A percentile compares a stretch with the other conserved stretches of the same genome.
Evolutionary conservation across 1,140 invertebrate genomes (phyloP).

Genomic region (Anadara kagoshimensis): DNA sequence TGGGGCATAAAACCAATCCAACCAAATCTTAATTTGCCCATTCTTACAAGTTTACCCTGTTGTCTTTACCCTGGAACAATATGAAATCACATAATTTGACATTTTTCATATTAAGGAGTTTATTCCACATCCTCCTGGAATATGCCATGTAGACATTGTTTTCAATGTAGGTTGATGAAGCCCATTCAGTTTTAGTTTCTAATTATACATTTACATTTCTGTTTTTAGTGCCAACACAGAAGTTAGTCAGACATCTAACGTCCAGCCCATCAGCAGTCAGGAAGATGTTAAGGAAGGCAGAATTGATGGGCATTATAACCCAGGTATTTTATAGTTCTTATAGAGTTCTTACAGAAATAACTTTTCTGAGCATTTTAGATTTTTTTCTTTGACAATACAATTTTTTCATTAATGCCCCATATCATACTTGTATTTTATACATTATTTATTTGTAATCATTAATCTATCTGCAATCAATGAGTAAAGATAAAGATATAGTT

Average conservation of each 20-base stretch:
- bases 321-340: slow-evolving; percentile 49
- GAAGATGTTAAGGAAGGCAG: slow-evolving; percentile 88
- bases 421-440: too few species aligned
- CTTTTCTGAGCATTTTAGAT: background rate
- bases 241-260: slow-evolving; percentile 91
- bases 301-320: slow-evolving; percentile 88
- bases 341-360: background rate
- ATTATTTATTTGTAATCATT: too few species aligned
- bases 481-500: too few species aligned
- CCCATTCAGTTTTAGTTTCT: too few species aligned
- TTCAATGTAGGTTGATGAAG: background rate
- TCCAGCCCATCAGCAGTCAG: slow-evolving; percentile 92
- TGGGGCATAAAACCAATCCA: too few species aligned
- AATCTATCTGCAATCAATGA: too few species aligned
- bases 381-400: too few species aligned
- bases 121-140: background rate
- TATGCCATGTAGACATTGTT: background rate
- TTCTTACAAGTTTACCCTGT: too few species aligned
- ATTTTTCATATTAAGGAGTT: background rate
- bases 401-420: too few species aligned
- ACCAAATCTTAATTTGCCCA: too few species aligned
- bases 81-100: background rate
- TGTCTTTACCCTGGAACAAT: background rate
- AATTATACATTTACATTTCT: background rate
- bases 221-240: slow-evolving; percentile 89